phyloP scores from a whole-genome alignment of 2,888 invertebrate species.

The Tipula helvola region DNA sequence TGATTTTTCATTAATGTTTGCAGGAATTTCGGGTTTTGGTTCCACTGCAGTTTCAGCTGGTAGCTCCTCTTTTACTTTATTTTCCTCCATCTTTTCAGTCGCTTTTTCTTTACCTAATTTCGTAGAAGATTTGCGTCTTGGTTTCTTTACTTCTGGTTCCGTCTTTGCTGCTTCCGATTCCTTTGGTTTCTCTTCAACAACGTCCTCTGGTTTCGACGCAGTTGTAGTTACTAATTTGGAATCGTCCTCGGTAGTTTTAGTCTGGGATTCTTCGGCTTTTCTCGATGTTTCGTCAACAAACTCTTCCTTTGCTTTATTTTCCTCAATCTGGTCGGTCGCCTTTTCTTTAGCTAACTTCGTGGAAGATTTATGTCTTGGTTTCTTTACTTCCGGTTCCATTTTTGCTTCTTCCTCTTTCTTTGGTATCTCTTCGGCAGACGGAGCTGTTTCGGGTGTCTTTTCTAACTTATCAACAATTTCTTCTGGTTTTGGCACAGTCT shows the following conservation, averaged over 20 bases:
- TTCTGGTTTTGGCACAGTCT: not conserved
- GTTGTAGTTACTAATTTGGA: slow-evolving; percentile 14
- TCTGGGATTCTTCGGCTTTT: too few species aligned
- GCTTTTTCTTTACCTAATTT: slow-evolving; percentile 17
- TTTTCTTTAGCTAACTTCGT: too few species aligned
- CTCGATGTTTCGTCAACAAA: too few species aligned
- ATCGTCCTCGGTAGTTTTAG: too few species aligned
- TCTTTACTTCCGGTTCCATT: slow-evolving; percentile 8
- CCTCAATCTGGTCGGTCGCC: slow-evolving; percentile 9
- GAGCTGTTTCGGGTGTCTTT: not conserved
- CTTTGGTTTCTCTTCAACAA: slow-evolving; percentile 15
- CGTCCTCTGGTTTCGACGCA: not conserved
- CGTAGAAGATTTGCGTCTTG: slow-evolving; percentile 16
- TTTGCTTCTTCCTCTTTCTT: slow-evolving; percentile 13
- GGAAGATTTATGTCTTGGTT: slow-evolving; percentile 12
- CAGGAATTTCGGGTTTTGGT: not conserved
- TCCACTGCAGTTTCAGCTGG: not conserved
- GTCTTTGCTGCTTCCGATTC: slow-evolving; percentile 17
- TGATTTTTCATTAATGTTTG: too few species aligned
- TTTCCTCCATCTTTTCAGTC: not conserved
- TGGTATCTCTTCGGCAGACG: slow-evolving; percentile 13
- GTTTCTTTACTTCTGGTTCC: slow-evolving; percentile 17
- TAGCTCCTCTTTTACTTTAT: not conserved
- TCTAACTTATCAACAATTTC: slow-evolving; percentile 10
- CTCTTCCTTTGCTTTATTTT: too few species aligned